Percentiles rank a stretch among this genome's conserved stretches.
These are phyloP conservation scores for Eupeodes corollae DNA, from an alignment of 1,140 invertebrate species.

Conservation along the genomic window DNA sequence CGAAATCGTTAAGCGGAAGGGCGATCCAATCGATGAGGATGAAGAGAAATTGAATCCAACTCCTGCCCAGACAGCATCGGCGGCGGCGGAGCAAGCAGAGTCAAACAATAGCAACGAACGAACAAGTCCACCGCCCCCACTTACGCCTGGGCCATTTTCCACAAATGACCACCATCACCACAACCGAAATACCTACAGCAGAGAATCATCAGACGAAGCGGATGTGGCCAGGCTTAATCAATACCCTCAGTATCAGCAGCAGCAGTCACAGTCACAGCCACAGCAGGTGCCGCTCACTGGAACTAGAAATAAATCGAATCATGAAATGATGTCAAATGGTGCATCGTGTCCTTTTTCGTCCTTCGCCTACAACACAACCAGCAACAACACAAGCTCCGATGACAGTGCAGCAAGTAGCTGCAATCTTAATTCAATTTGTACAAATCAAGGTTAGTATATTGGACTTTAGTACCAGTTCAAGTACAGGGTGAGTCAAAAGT, in stretches of 20 bases:
- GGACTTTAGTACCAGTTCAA: no score
- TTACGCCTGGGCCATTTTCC: no score
- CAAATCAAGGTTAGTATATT: no score
- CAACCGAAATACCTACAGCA: no score
- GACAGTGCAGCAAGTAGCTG: no score
- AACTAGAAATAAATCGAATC: neutral
- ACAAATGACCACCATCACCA: no score
- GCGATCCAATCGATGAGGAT: constrained; percentile 43
- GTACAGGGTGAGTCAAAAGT: no score
- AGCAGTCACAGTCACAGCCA: neutral
- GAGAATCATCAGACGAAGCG: no score
- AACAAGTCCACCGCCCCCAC: neutral
- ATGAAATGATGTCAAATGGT: constrained; percentile 2
- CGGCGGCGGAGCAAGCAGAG: constrained; percentile 18
- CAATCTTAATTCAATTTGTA: no score
- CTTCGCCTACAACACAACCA: no score
- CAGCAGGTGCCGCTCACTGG: neutral
- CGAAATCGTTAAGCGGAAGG: constrained; percentile 73
- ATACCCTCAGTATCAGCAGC: constrained; percentile 11
- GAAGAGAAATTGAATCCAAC: constrained; percentile 13
- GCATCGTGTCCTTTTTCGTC: no score
- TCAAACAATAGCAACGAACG: constrained; percentile 12
- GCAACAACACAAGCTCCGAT: no score
- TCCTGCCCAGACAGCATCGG: constrained; percentile 13
- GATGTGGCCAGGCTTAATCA: constrained; percentile 8